A percentile compares a stretch with the other conserved stretches of the same genome.
Conservation (phyloP, 2,888 invertebrate species). For the Drosophila conformis region DNA sequence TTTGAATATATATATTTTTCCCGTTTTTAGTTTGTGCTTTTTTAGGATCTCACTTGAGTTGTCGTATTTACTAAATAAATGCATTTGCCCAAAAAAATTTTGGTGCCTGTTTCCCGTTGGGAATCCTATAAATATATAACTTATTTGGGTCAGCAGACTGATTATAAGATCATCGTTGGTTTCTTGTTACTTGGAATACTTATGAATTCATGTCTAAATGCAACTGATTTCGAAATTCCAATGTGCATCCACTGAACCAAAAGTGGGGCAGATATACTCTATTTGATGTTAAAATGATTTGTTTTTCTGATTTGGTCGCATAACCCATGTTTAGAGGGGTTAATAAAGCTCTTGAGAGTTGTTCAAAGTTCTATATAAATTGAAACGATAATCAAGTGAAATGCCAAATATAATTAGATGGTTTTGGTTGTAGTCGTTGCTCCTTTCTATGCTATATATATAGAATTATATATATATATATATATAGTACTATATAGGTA, state of each 20-base stretch:
- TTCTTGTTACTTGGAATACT: slow-evolving; percentile 18
- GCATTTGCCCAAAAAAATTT: slow-evolving; percentile 36
- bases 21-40: background rate
- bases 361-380: slow-evolving; percentile 12
- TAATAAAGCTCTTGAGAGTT: slow-evolving; percentile 55
- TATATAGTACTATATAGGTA: slow-evolving; percentile 30
- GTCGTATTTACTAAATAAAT: slow-evolving; percentile 48
- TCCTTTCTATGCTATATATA: slow-evolving; percentile 8
- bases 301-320: slow-evolving; percentile 15
- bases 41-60: slow-evolving; percentile 37
- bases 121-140: slow-evolving; percentile 9
- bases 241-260: slow-evolving; percentile 60
- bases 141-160: slow-evolving; percentile 48
- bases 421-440: background rate
- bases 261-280: slow-evolving; percentile 1
- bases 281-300: slow-evolving; percentile 1
- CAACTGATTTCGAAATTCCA: slow-evolving; percentile 44
- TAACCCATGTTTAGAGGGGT: slow-evolving; percentile 27
- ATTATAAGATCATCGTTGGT: slow-evolving; percentile 42
- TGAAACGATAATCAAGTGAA: slow-evolving; percentile 15
- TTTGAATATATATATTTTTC: slow-evolving; percentile 8
- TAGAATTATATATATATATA: slow-evolving; percentile 15
- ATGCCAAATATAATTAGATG: slow-evolving; percentile 5
- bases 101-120: slow-evolving; percentile 18
- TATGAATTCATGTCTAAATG: slow-evolving; percentile 63